Evolutionary conservation across 2,888 invertebrate species (phyloP), one percentile per base, ranked within the genome.

Genomic region (Orthosia gothica): DNA sequence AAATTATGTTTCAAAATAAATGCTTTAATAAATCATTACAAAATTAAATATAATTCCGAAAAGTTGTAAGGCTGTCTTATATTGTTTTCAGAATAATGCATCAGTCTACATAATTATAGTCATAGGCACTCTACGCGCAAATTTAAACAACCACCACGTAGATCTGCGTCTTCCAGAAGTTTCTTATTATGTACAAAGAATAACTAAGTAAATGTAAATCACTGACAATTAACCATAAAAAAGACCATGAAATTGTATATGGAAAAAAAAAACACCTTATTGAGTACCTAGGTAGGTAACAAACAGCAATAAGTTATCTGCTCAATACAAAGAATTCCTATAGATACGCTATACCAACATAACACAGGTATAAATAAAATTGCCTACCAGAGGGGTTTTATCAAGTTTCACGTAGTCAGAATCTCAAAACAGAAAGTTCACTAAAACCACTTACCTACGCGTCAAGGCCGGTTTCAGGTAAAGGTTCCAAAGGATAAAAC

Each of bases 401-500:
- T 5, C 13, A 20, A 20, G 54, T 54, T 18, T 58, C 32, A 58
- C 18, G 5, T 13, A 11, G 40, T 40, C 40, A 40, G 7, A 9
- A 9, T 40, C 40, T 40, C 40, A 9, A 40, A 40, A 9, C 3
- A 23, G 5, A 66, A 57, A 15, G 16, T 23, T 40, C 2, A 32
- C 20, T 58, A 40, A n/a, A 68, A 40, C 47, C 11, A 40, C 77
- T 59, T 62, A 75, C 75, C 26, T 70, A 16, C 23, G 49, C 11
- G 61, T 79, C 61, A 18, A n/a, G 52, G 26, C 45, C 7, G 40
- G 40, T 40, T 40, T 16, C 20, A 26, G 16, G 23, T 26, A 45
- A 18, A 68, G 9, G 12, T 70, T 15, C 32, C 50, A 50, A 67
- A 15, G 7, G n/a, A 7, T 40, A 18, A 23, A 23, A 1, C 0